Evolutionary conservation across 1,140 invertebrate genomes (phyloP), one percentile per base, ranked within the genome.

Genomic region (Musca vetustissima): DNA sequence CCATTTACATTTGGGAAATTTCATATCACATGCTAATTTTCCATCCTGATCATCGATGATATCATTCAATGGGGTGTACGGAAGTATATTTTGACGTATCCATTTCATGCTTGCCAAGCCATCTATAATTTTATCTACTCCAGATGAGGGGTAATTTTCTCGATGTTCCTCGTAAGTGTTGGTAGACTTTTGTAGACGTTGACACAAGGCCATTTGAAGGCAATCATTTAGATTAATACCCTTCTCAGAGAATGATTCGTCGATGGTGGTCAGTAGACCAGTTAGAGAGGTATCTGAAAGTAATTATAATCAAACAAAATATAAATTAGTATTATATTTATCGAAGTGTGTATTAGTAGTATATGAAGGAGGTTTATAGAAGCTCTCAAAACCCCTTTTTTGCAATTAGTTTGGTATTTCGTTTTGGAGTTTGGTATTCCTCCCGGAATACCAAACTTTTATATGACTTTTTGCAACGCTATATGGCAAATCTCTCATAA

Each of bases 1-100:
- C 78, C 78, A 80, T 32, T 72, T 71, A 57, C 78, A 80, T 13
- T 67, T 52, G 0, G 76, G 70, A 72, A 78, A 80, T 36, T 74
- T 75, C 2, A 28, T 11, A 1, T 24, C 25, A 52, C 78, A 80
- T 14, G 17, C 9, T 19, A 36, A 36, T 0, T 61, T n/a, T n/a
- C n/a, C 14, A 21, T 64, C 74, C 48, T 25, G n/a, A 8, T 64
- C 3, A 36, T 73, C 67, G 15, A 80, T 70, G 24, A 75, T 73
- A 7, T 74, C 71, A 0, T 66, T 72, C 2, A 80, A 28, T 0
- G 74, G 50, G 3, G 72, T 73, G 19, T 80, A 69, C 17, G 71
- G 71, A 15, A 77, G 53, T 70, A 65, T 7, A 73, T 48, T 8
- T 75, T 55, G 74, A 72, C 78, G 8, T 68, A 73, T 70, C 78